A percentile compares a stretch with the other conserved stretches of the same genome.
Evolutionary conservation across 2,113 vertebrate genomes (phyloP).

Genomic region (Strigops habroptila): DNA sequence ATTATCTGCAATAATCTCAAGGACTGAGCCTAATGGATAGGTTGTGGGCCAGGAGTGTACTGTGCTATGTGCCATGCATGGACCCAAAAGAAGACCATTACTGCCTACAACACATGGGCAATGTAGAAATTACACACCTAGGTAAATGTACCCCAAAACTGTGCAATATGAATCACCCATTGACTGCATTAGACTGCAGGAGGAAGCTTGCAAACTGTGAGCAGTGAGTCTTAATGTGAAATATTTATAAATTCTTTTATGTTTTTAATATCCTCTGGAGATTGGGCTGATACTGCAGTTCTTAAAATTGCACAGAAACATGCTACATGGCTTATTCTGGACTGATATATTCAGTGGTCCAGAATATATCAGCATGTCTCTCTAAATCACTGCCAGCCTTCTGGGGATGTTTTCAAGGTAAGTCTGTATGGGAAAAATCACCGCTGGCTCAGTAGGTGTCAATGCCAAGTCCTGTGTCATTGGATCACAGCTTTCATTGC

Average conservation of each 20-base stretch:
- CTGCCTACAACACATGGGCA: background rate
- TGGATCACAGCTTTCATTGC: background rate
- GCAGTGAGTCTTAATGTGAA: background rate
- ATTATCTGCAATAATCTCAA: background rate
- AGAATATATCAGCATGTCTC: background rate
- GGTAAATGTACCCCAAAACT: background rate
- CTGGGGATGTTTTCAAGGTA: slow-evolving; percentile 16
- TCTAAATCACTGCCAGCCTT: background rate
- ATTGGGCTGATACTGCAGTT: background rate
- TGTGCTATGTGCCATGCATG: rapidly evolving
- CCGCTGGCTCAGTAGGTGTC: background rate
- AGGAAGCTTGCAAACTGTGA: background rate
- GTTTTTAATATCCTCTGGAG: background rate
- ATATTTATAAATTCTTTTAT: background rate
- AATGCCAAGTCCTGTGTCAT: background rate
- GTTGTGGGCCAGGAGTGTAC: background rate
- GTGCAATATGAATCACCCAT: background rate
- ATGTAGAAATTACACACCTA: background rate
- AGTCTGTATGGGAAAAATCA: background rate
- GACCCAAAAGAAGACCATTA: background rate
- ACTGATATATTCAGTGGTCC: background rate
- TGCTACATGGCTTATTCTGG: background rate
- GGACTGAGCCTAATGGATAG: background rate
- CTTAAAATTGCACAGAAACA: background rate
- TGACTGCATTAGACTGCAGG: background rate